Percentiles rank a stretch among this genome's conserved stretches.
Evolutionary conservation across 2,113 vertebrate species (phyloP).

Genomic region (Callionymus lyra): DNA sequence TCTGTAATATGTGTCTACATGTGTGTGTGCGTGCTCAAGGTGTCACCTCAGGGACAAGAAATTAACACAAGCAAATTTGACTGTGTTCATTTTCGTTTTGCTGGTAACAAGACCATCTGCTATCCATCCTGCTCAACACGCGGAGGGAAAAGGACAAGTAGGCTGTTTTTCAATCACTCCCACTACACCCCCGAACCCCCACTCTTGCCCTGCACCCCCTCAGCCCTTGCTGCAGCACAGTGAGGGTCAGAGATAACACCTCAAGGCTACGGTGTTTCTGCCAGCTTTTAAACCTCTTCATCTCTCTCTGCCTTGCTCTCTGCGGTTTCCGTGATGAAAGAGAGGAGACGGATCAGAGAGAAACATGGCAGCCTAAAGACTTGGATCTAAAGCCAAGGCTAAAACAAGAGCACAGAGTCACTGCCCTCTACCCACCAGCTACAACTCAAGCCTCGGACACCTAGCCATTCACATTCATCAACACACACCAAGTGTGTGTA

Average conservation of each 20-base stretch:
- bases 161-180: constrained; percentile 41
- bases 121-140: constrained; percentile 56
- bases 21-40: constrained; percentile 19
- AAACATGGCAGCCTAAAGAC: constrained; percentile 45
- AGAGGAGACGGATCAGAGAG: constrained; percentile 48
- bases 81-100: constrained; percentile 73
- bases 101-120: constrained; percentile 78
- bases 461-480: constrained; percentile 1
- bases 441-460: constrained; percentile 17
- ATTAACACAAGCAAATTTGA: constrained; percentile 75
- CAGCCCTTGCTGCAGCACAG: constrained; percentile 35
- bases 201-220: constrained; percentile 17
- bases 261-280: constrained; percentile 56
- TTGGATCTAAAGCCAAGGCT: constrained; percentile 36
- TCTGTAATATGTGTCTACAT: constrained; percentile 13
- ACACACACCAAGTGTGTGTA: constrained; percentile 11
- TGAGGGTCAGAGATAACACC: constrained; percentile 60
- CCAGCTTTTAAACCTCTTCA: constrained; percentile 48
- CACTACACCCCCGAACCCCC: constrained; percentile 13
- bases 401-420: constrained; percentile 31
- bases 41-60: constrained; percentile 70
- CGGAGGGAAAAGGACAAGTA: constrained; percentile 21
- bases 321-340: constrained; percentile 44
- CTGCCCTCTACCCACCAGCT: constrained; percentile 30
- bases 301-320: constrained; percentile 45